Base-by-base conservation (phyloP, 2,113 vertebrate species). In the Pleuronectes platessa region DNA sequence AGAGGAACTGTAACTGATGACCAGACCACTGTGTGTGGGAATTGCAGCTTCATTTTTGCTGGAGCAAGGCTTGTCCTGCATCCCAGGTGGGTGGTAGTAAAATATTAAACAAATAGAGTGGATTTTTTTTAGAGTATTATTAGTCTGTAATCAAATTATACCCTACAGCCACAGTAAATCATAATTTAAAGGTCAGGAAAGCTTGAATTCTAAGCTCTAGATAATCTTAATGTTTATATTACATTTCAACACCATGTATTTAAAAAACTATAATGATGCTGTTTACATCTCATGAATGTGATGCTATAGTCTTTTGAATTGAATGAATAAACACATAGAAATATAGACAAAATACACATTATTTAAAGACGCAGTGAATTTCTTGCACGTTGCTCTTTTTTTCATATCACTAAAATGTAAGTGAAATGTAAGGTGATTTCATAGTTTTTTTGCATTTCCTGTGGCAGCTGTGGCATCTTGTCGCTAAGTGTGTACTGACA, bases 401-500 rank as follows among this genome's bases (percentile, higher is more conserved):
- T 74, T 60, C 42, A 1, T 70, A 72, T 63, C 65, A 54, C 45
- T 12, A 20, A 76, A 37, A 81, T 83, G 15, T 60, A 26, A 61
- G 64, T 85, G 53, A 13, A n/a, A n/a, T n/a, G n/a, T n/a, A n/a
- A 45, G 45, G 61, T 68, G 5, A 27, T 56, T 85, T 74, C 60
- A 8, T 64, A 31, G 42, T 24, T 84, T 86, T 59, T 23, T 51
- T 84, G 79, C 47, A 55, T 83, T 78, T 80, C 71, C 56, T 64
- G 79, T 79, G 77, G 78, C 88, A 85, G 83, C 78, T 87, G 76
- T 81, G 80, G 56, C n/a, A 72, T 78, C 66, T 83, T 76, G 67
- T 71, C 82, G 79, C 60, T 88, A 79, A 79, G 72, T 82, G 76
- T 87, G 76, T 74, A 70, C 87, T 81, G 72, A 88, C 86, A 86